A percentile compares a stretch with the other conserved stretches of the same genome.
Evolutionary conservation across 2,797 vertebrate species (phyloP).

Genomic region (Prionace glauca): DNA sequence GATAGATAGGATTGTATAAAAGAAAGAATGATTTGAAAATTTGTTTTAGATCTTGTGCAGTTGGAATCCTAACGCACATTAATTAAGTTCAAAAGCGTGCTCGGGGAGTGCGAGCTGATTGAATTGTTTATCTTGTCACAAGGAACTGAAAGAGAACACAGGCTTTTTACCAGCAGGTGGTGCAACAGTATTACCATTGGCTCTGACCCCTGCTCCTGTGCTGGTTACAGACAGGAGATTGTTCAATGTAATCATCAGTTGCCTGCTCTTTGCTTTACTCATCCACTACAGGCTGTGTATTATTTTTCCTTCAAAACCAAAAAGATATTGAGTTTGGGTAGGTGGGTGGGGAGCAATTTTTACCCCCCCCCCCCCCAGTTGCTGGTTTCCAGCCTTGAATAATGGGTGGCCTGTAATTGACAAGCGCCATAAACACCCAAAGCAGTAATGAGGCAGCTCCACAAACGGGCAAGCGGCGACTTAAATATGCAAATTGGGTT

Average conservation of each 20-base stretch:
- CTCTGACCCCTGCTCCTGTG: slow-evolving; percentile 54
- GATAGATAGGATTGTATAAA: slow-evolving; percentile 39
- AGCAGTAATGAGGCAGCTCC: background rate
- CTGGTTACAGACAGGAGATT: slow-evolving; percentile 54
- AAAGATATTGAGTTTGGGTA: background rate
- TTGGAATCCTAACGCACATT: slow-evolving; percentile 51
- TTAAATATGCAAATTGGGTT: background rate
- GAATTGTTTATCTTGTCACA: slow-evolving; percentile 56
- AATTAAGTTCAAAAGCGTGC: slow-evolving; percentile 59
- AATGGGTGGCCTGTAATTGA: background rate
- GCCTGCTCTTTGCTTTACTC: slow-evolving; percentile 42
- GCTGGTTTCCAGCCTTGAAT: background rate
- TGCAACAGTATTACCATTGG: slow-evolving; percentile 70
- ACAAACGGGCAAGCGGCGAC: background rate
- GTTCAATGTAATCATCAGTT: slow-evolving; percentile 50
- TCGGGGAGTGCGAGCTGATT: slow-evolving; percentile 61
- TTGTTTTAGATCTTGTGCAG: slow-evolving; percentile 47
- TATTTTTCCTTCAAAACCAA: background rate
- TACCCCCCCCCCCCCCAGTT: background rate
- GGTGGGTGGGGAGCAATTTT: background rate
- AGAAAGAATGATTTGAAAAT: slow-evolving; percentile 44
- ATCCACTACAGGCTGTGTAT: background rate
- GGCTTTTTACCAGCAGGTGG: slow-evolving; percentile 72
- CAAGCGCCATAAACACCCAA: background rate
- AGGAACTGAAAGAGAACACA: slow-evolving; percentile 58